Conservation (phyloP, 2,888 invertebrate species). For the Meliscaeva auricollis region DNA sequence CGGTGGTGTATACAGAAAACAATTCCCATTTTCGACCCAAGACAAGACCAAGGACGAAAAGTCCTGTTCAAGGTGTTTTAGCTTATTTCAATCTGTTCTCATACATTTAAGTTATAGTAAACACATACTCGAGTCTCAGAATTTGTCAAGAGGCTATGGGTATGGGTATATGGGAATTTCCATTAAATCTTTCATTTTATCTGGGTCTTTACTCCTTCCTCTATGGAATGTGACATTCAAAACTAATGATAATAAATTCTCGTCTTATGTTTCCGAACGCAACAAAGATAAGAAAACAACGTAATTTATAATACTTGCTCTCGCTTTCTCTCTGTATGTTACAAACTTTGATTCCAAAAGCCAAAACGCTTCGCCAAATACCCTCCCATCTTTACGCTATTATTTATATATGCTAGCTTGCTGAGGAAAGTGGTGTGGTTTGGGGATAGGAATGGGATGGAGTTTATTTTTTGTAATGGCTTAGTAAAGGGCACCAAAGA, state of each 20-base stretch:
- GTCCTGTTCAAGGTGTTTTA: slow-evolving; percentile 7
- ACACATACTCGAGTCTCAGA: neutral
- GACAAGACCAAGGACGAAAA: slow-evolving; percentile 5
- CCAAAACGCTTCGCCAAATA: slow-evolving; percentile 20
- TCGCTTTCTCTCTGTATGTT: slow-evolving; percentile 2
- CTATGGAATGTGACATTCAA: slow-evolving; percentile 71
- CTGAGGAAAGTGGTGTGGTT: neutral
- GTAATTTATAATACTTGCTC: slow-evolving; percentile 64
- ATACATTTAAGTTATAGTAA: neutral
- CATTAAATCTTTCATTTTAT: slow-evolving; percentile 68
- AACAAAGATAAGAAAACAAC: slow-evolving; percentile 72
- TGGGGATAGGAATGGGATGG: slow-evolving; percentile 31
- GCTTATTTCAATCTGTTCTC: slow-evolving; percentile 6
- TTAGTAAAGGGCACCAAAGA: slow-evolving; percentile 14
- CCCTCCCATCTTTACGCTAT: too few relatives aligned
- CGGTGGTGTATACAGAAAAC: neutral
- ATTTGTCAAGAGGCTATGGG: neutral
- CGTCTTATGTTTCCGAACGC: slow-evolving; percentile 74
- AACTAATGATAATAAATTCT: slow-evolving; percentile 76
- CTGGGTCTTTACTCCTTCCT: slow-evolving; percentile 68
- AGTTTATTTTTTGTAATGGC: slow-evolving; percentile 20
- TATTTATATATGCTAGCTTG: too few relatives aligned
- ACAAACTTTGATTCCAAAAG: slow-evolving; percentile 53
- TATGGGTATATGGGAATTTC: slow-evolving; percentile 26
- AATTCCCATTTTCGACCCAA: neutral